A percentile compares a stretch with the other conserved stretches of the same genome.
Evolutionary conservation across 2,888 invertebrate genomes (phyloP).

Genomic region (Meliscaeva auricollis): DNA sequence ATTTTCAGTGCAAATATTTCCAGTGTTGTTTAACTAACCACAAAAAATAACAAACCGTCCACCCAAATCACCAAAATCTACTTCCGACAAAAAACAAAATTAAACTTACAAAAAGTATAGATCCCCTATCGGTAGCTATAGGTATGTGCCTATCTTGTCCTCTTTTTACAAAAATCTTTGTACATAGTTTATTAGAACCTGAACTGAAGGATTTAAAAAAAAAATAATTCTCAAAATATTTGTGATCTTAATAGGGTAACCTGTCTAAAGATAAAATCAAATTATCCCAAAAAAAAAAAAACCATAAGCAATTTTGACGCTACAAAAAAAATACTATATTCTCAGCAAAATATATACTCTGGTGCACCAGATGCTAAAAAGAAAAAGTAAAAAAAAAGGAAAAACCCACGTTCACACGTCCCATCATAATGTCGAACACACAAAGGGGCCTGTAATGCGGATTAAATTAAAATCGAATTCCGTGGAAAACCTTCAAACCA

Average conservation of each 20-base stretch:
- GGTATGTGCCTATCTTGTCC: background rate
- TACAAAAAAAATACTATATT: background rate
- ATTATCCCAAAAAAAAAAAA: slow-evolving; percentile 38
- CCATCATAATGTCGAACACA: slow-evolving; percentile 14
- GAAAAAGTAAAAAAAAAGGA: slow-evolving; percentile 30
- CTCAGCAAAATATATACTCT: slow-evolving; percentile 9
- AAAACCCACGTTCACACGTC: slow-evolving; percentile 67
- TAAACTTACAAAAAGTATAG: too few species aligned
- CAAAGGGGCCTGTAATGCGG: slow-evolving; percentile 60
- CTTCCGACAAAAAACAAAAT: too few species aligned
- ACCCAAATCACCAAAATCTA: too few species aligned
- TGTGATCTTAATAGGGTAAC: slow-evolving; percentile 30
- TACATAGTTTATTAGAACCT: slow-evolving; percentile 3
- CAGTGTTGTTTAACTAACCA: too few species aligned
- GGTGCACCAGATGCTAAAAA: slow-evolving; percentile 59
- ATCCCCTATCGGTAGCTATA: background rate
- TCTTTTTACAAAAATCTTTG: background rate
- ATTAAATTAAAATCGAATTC: slow-evolving; percentile 70
- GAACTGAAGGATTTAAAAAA: too few species aligned
- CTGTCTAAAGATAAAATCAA: slow-evolving; percentile 43
- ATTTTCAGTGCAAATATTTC: too few species aligned
- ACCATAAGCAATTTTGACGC: slow-evolving; percentile 31
- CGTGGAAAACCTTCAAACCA: slow-evolving; percentile 53
- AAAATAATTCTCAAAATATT: slow-evolving; percentile 9
- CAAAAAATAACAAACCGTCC: too few species aligned